Evolutionary conservation across 2,888 invertebrate species (phyloP), one percentile per base, ranked within the genome.

Genomic region (Rhodophaea formosa): DNA sequence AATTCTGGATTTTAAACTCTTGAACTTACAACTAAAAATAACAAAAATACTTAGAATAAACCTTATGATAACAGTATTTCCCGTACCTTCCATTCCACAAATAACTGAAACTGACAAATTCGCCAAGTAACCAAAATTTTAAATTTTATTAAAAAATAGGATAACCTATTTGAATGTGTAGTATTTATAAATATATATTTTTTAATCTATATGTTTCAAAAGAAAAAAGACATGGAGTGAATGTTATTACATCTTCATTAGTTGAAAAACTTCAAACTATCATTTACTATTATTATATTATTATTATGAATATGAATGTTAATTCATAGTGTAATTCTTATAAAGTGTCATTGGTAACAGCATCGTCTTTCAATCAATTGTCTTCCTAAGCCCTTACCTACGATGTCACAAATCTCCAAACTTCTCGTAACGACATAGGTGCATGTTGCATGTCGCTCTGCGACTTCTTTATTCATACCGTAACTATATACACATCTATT

Each of bases 401-500:
- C 69, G 75, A 70, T 80, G 76, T 76, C 74, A 71, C 66, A 69
- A 71, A 68, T 72, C 73, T 72, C 69, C 75, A 29, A 42, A 72
- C 72, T 70, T 70, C 64, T 65, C 64, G 61, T 70, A 76, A 77
- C 72, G 75, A 74, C 75, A 78, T 74, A 63, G 69, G 67, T 69
- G 67, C 70, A 60, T 68, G 69, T 67, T 69, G 67, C 70, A 60
- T 68, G 84, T 81, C 89, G 90, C 89, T 89, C 84, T 81, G 89
- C 90, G 87, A 86, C 88, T 72, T 75, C 67, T 72, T 71, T 79
- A 78, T 75, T 74, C 75, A 78, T 82, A 51, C 51, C 32, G 17
- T 51, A 79, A 84, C 82, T 90, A 91, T 91, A 78, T 91, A 91
- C 91, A 91, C 78, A 79, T 76, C 71, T 91, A 90, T 90, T 81